phyloP scores from a whole-genome alignment of 2,797 vertebrate genomes.

The Hippoglossus hippoglossus region DNA sequence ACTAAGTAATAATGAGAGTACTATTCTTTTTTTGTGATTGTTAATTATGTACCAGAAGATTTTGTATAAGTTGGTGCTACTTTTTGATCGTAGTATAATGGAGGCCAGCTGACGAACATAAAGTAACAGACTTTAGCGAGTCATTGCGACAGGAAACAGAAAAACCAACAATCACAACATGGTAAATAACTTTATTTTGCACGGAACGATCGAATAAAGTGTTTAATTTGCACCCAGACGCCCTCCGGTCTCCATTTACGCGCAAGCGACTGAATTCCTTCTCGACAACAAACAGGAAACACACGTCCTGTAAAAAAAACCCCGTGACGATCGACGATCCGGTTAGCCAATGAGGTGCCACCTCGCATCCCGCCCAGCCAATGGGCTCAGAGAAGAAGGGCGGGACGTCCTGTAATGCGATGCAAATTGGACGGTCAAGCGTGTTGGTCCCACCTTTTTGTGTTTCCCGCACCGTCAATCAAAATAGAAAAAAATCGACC shows the following conservation, averaged over 20 bases:
- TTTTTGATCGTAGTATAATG: constrained; percentile 1
- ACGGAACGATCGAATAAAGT: fast-evolving
- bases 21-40: too few relatives aligned
- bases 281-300: constrained; percentile 86
- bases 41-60: too few relatives aligned
- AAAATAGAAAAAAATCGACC: constrained; percentile 95
- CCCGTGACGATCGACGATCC: constrained; percentile 40
- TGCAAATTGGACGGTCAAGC: constrained; percentile 91
- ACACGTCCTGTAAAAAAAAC: constrained; percentile 47
- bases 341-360: constrained; percentile 59
- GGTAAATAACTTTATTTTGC: neutral
- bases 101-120: constrained; percentile 3
- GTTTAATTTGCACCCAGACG: neutral
- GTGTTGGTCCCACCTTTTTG: constrained; percentile 96
- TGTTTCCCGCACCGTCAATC: constrained; percentile 99
- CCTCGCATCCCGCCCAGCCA: constrained; percentile 68
- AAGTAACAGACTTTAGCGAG: neutral
- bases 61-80: neutral
- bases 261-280: constrained; percentile 65
- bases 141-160: neutral
- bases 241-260: neutral
- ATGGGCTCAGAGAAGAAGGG: constrained; percentile 86
- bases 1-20: too few relatives aligned
- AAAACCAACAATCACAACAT: neutral
- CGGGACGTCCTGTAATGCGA: constrained; percentile 92